Evolutionary conservation across 64 coral and sea anemone species (phyloP), one percentile per base, ranked within the genome.

Genomic region (Actinia equina): DNA sequence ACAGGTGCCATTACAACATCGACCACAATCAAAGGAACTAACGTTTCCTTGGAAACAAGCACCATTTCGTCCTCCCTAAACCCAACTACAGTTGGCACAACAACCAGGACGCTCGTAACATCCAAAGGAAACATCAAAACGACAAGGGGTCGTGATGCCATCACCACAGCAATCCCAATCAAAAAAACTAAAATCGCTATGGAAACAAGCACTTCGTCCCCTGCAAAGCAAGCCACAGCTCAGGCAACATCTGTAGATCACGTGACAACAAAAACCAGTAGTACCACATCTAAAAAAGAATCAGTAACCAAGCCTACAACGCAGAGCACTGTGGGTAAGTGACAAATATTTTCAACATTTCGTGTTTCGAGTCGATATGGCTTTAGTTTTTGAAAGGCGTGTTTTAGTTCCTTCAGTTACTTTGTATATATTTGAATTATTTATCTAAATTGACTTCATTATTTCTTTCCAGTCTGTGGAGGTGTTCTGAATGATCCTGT

Each of bases 381-480:
- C 30, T 37, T 0, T 37, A 37, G 30, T 37, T 37, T 37, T 37
- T 37, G 30, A 37, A 37, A 37, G 30, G 15, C 59, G 5, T 18
- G 59, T 60, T 19, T 18, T 19, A 0, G 19, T 19, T 60, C 62
- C 62, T 65, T 65, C 7, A 23, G 3, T 49, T n/a, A 65, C 7
- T 65, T 74, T 8, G 10, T 26, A 5, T 71, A 12, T 63, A 16
- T 14, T 71, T 71, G 7, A 71, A 71, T 10, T 7, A 25, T 71
- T 71, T 74, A 5, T 9, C 13, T 74, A 74, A 74, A 30, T 74
- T 6, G 14, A 74, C 41, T 41, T 74, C 1, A 12, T 74, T 16
- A 13, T 30, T 49, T 49, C 46, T 85, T 85, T 62, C 17, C 54
- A 85, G 79, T 30, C 51, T 96, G 94, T 57, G 94, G 94, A 41